These are phyloP conservation scores for Chionodraco myersi DNA, from an alignment of 2,113 vertebrate species.

Conservation along the genomic window DNA sequence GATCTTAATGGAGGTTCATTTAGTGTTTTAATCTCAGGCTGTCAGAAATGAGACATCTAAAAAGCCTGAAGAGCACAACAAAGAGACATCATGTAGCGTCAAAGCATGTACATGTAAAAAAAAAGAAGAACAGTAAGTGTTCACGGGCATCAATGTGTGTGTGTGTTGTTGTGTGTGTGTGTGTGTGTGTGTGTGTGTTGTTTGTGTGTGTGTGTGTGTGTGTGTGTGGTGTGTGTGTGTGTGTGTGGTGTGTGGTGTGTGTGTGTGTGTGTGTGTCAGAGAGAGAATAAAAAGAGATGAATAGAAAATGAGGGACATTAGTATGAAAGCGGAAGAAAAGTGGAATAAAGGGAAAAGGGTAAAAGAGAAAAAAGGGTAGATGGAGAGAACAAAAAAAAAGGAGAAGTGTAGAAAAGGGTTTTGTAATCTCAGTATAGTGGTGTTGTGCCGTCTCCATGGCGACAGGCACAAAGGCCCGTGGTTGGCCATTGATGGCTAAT, in stretches of 20 bases:
- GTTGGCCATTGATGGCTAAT: conserved; percentile 95
- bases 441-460: conserved; percentile 89
- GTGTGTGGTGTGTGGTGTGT: no score
- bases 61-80: not conserved
- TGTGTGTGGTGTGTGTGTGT: no score
- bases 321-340: conserved; percentile 61
- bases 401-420: conserved; percentile 80
- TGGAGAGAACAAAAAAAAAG: conserved; percentile 60
- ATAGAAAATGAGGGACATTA: conserved; percentile 34
- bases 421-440: conserved; percentile 84
- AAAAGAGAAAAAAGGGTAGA: conserved; percentile 58
- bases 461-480: conserved; percentile 92
- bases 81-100: not conserved
- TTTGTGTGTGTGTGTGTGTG: no score
- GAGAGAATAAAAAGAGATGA: conserved; percentile 37
- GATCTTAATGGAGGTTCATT: not conserved
- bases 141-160: no score
- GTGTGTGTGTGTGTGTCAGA: not conserved
- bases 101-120: not conserved
- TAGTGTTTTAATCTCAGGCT: conserved; percentile 1
- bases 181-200: no score
- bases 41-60: not conserved
- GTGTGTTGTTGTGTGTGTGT: not conserved
- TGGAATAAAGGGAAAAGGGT: conserved; percentile 47
- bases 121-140: no score